Percentiles rank a stretch among this genome's conserved stretches.
Conservation (phyloP, 2,888 invertebrate genomes). For the Lamellibrachia columna region DNA sequence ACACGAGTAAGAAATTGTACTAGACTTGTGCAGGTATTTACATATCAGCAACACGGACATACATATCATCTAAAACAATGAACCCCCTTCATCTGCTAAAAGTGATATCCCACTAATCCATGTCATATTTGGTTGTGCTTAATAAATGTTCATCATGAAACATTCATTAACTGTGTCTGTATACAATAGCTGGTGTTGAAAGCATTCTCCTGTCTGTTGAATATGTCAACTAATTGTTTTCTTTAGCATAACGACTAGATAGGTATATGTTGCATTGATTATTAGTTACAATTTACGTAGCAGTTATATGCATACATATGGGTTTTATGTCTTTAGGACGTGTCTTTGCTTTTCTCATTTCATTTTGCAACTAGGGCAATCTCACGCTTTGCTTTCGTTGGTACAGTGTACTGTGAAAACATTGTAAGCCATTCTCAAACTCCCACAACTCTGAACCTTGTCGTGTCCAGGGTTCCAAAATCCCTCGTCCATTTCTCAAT, state of each 20-base stretch:
- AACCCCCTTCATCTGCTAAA: neutral
- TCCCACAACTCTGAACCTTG: neutral
- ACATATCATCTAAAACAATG: neutral
- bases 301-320: neutral
- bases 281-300: constrained; percentile 1
- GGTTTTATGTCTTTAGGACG: neutral
- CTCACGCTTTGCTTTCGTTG: constrained; percentile 4
- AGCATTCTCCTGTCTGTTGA: neutral
- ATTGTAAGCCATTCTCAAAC: neutral
- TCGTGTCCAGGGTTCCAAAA: neutral
- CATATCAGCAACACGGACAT: neutral
- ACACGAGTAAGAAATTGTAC: neutral
- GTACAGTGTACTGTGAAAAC: neutral
- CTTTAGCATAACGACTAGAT: neutral
- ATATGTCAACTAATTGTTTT: neutral
- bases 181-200: neutral
- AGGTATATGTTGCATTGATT: constrained; percentile 1
- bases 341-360: neutral
- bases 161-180: neutral
- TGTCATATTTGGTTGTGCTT: neutral
- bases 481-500: neutral
- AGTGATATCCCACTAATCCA: neutral
- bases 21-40: neutral
- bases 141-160: neutral
- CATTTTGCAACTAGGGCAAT: neutral